Evolutionary conservation across 2,888 invertebrate species (phyloP).

Genomic region (Archaeoteleia sp.): DNA sequence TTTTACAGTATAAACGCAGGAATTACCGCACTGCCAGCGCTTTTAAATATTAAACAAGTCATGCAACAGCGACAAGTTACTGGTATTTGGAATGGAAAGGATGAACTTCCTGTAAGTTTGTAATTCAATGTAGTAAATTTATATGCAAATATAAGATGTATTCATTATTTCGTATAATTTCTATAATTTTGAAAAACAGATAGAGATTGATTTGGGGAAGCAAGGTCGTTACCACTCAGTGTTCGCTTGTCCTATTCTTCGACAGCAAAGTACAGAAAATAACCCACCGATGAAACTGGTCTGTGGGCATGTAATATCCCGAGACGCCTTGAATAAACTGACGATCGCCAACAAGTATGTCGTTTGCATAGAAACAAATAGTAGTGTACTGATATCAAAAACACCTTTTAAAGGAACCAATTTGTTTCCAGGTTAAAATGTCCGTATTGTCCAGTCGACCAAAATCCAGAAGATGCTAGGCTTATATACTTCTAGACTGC

Average conservation of each 20-base stretch:
- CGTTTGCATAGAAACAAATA: conserved; percentile 56
- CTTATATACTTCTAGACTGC: conserved; percentile 89
- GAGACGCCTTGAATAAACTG: conserved; percentile 96
- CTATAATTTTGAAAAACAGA: conserved; percentile 77
- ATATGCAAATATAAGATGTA: neutral
- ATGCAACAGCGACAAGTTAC: conserved; percentile 93
- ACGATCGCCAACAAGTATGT: conserved; percentile 93
- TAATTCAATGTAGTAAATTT: neutral
- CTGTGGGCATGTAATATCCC: conserved; percentile 98
- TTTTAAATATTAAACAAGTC: conserved; percentile 94
- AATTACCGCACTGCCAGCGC: conserved; percentile 93
- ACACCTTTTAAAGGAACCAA: conserved; percentile 67
- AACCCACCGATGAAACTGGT: conserved; percentile 98
- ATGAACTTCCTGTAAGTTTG: conserved; percentile 92
- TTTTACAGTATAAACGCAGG: conserved; percentile 88
- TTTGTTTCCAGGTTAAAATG: conserved; percentile 91
- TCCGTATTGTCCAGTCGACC: conserved; percentile 98
- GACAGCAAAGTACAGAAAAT: conserved; percentile 95
- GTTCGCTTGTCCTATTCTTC: conserved; percentile 98
- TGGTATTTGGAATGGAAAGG: conserved; percentile 95
- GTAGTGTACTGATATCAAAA: conserved; percentile 62
- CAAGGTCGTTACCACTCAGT: conserved; percentile 97
- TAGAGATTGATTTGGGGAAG: conserved; percentile 94
- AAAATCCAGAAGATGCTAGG: conserved; percentile 92
- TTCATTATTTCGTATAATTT: conserved; percentile 1